phyloP scores from a whole-genome alignment of 2,113 vertebrate species.

The Pao palembangensis region DNA sequence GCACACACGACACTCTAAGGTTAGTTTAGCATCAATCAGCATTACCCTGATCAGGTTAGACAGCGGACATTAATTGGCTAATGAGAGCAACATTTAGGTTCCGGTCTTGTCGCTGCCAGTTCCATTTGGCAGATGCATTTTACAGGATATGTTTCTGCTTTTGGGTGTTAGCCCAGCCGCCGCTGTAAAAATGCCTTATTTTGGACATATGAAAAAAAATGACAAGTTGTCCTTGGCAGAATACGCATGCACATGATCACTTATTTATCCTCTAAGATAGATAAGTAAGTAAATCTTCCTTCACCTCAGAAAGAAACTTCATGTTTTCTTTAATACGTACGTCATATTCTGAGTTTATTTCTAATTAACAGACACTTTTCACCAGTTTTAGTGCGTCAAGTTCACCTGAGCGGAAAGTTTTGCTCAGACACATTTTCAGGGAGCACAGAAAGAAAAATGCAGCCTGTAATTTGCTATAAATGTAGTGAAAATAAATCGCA shows the following conservation, averaged over 20 bases:
- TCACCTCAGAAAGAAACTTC: not conserved
- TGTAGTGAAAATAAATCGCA: not conserved
- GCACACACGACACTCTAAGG: not conserved
- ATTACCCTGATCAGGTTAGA: not conserved
- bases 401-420: not conserved
- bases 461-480: not conserved
- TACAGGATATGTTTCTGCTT: too few relatives aligned
- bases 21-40: not conserved
- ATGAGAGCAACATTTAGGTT: too few relatives aligned
- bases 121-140: too few relatives aligned
- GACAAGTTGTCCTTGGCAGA: too few relatives aligned
- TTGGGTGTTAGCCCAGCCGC: too few relatives aligned
- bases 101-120: too few relatives aligned
- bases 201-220: too few relatives aligned
- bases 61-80: not conserved
- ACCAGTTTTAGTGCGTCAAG: not conserved
- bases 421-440: not conserved
- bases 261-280: not conserved
- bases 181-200: too few relatives aligned
- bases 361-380: not conserved
- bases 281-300: not conserved
- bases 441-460: not conserved
- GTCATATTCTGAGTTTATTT: not conserved
- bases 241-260: too few relatives aligned
- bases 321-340: not conserved